Conservation (phyloP, 2,888 invertebrate genomes). For the Drosophila acutilabella region DNA sequence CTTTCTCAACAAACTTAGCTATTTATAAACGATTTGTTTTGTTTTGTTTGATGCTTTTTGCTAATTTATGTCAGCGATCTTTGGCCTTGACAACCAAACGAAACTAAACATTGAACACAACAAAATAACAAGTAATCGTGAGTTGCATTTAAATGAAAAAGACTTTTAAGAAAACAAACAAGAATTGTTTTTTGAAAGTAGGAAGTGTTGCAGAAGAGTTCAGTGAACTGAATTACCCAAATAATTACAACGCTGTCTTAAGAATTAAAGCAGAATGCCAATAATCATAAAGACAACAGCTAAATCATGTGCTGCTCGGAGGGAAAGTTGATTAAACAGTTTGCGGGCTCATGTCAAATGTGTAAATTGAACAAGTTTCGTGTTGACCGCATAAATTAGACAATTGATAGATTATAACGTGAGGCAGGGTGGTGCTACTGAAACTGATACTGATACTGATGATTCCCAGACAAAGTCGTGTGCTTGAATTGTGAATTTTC, state of each 20-base stretch:
- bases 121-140: conserved; percentile 46
- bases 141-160: conserved; percentile 39
- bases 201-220: too few relatives aligned
- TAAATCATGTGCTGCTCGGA: too few relatives aligned
- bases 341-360: conserved; percentile 17
- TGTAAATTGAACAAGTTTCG: conserved; percentile 60
- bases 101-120: conserved; percentile 28
- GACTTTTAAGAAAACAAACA: conserved; percentile 9
- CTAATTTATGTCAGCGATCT: conserved; percentile 16
- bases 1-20: not conserved
- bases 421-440: conserved; percentile 1
- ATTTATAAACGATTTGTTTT: not conserved
- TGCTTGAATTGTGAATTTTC: conserved; percentile 22
- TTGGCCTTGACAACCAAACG: conserved; percentile 43
- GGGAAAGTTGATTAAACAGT: not conserved
- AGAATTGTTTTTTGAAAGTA: not conserved
- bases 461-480: not conserved
- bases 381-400: conserved; percentile 63
- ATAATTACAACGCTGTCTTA: too few relatives aligned
- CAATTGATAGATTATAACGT: conserved; percentile 49
- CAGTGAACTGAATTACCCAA: too few relatives aligned
- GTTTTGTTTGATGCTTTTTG: not conserved
- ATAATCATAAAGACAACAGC: too few relatives aligned
- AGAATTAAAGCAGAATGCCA: too few relatives aligned
- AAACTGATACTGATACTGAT: not conserved